A percentile compares a stretch with the other conserved stretches of the same genome.
These are phyloP conservation scores for Gambusia affinis DNA, from an alignment of 2,113 vertebrate species.

Conservation along the genomic window DNA sequence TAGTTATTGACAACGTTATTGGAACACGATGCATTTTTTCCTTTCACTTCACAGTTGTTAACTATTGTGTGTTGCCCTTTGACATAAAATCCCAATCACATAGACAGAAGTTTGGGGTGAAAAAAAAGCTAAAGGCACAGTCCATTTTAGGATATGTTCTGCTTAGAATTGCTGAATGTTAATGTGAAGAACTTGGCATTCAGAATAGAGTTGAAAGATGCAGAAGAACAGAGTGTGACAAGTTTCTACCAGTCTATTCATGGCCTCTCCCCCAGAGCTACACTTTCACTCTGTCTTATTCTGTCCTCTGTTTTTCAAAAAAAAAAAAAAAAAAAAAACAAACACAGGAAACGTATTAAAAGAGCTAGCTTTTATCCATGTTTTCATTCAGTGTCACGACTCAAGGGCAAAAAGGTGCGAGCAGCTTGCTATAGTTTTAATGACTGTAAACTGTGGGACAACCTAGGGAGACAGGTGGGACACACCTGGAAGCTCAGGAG, in stretches of 20 bases:
- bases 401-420: constrained; percentile 56
- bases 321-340: no score
- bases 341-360: constrained; percentile 11
- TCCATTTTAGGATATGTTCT: not conserved
- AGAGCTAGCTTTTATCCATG: constrained; percentile 44
- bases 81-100: not conserved
- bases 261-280: constrained; percentile 40
- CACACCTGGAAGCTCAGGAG: constrained; percentile 30
- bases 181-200: not conserved
- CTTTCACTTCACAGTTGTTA: not conserved
- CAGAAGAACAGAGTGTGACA: constrained; percentile 30
- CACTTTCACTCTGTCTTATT: constrained; percentile 41
- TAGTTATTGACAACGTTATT: not conserved
- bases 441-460: constrained; percentile 43
- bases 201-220: constrained; percentile 16
- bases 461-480: constrained; percentile 26
- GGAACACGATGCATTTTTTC: not conserved
- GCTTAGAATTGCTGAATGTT: not conserved
- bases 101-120: not conserved
- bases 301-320: constrained; percentile 51
- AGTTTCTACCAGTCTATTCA: constrained; percentile 57
- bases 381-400: constrained; percentile 55
- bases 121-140: not conserved
- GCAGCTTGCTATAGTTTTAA: constrained; percentile 49
- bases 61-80: not conserved